These are phyloP conservation scores for Latheticus oryzae DNA, from an alignment of 2,888 invertebrate species.

Conservation along the genomic window DNA sequence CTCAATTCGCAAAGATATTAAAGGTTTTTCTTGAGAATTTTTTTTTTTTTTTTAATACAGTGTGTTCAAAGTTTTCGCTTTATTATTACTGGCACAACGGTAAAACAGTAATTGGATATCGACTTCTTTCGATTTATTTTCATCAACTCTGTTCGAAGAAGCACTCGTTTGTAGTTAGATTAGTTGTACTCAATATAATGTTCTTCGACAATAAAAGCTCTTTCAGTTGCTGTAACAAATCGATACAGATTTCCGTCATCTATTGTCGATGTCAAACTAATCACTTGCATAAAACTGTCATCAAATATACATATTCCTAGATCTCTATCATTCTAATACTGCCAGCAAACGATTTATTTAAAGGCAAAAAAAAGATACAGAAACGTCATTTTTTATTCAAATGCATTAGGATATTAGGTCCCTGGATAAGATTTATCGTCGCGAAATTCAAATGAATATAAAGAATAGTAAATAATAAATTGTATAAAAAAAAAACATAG, in stretches of 20 bases:
- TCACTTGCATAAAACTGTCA: slow-evolving; percentile 52
- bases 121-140: slow-evolving; percentile 12
- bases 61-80: slow-evolving; percentile 8
- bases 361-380: slow-evolving; percentile 42
- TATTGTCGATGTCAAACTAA: slow-evolving; percentile 48
- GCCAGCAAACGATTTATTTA: slow-evolving; percentile 49
- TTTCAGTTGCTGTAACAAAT: slow-evolving; percentile 46
- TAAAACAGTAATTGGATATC: slow-evolving; percentile 8
- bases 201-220: slow-evolving; percentile 5
- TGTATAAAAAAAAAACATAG: too few relatives aligned
- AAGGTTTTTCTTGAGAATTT: slow-evolving; percentile 19
- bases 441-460: slow-evolving; percentile 45
- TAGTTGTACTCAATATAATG: slow-evolving; percentile 6
- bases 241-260: slow-evolving; percentile 45
- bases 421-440: slow-evolving; percentile 49
- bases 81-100: slow-evolving; percentile 1
- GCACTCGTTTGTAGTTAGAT: background rate
- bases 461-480: slow-evolving; percentile 15
- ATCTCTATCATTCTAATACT: slow-evolving; percentile 14
- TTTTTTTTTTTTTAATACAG: slow-evolving; percentile 6
- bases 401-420: slow-evolving; percentile 55
- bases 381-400: slow-evolving; percentile 48
- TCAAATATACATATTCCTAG: slow-evolving; percentile 48
- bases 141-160: too few relatives aligned
- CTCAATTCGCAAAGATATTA: slow-evolving; percentile 18